phyloP scores from a whole-genome alignment of 2,797 vertebrate genomes.

The Lutra lutra region DNA sequence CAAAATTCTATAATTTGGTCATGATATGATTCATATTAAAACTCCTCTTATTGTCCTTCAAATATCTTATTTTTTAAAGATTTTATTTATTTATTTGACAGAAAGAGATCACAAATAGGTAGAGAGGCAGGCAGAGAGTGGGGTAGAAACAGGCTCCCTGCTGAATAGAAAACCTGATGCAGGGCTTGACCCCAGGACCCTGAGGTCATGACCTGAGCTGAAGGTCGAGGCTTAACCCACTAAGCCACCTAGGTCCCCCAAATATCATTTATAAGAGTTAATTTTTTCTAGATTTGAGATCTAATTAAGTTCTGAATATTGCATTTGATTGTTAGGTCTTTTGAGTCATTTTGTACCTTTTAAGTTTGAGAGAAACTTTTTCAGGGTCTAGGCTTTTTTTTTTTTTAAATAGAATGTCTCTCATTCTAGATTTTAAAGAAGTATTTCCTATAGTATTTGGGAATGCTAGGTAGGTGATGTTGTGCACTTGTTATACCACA shows the following conservation, averaged over 20 bases:
- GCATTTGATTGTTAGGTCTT: background rate
- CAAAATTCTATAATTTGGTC: background rate
- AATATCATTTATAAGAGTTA: too few relatives aligned
- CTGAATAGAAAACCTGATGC: too few relatives aligned
- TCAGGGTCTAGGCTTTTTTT: background rate
- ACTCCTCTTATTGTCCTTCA: background rate
- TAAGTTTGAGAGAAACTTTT: background rate
- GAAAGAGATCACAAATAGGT: too few relatives aligned
- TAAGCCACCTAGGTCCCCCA: too few relatives aligned
- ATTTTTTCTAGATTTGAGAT: background rate
- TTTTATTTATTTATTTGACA: too few relatives aligned
- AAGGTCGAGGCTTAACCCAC: too few relatives aligned
- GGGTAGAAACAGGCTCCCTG: too few relatives aligned
- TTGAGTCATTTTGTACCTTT: background rate
- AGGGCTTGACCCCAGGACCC: too few relatives aligned
- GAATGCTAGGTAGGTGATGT: background rate
- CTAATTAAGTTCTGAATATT: background rate
- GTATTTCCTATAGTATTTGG: background rate
- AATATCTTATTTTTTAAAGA: too few relatives aligned
- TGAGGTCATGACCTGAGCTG: too few relatives aligned
- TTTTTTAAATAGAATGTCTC: too few relatives aligned
- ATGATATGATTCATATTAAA: background rate
- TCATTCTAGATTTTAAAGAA: background rate
- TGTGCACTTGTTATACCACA: background rate
- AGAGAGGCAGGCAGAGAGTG: too few relatives aligned